Evolutionary conservation across 2,888 invertebrate species (phyloP).

Genomic region (Geotrupes spiniger): DNA sequence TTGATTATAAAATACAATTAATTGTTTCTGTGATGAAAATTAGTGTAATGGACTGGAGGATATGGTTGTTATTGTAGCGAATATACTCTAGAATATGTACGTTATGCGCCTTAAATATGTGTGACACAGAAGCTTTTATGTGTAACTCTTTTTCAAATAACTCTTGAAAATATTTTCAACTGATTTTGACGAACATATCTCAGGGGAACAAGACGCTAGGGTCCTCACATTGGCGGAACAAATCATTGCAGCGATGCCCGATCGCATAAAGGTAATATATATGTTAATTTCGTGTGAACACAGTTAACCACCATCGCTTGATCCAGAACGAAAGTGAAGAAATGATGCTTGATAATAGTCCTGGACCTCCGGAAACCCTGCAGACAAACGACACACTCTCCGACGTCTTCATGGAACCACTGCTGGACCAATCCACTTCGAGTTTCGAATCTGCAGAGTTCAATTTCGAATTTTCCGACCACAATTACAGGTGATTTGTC

Average conservation of each 20-base stretch:
- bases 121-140: too few relatives aligned
- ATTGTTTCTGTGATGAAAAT: too few relatives aligned
- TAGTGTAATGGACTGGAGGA: too few relatives aligned
- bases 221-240: slow-evolving; percentile 94
- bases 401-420: slow-evolving; percentile 74
- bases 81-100: too few relatives aligned
- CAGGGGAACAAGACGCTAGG: slow-evolving; percentile 90
- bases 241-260: slow-evolving; percentile 98
- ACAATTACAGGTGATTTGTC: slow-evolving; percentile 67
- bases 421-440: slow-evolving; percentile 63
- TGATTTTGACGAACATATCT: slow-evolving; percentile 35
- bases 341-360: slow-evolving; percentile 59
- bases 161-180: not conserved
- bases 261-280: slow-evolving; percentile 81
- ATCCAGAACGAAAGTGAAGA: slow-evolving; percentile 74
- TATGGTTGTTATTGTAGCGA: too few relatives aligned
- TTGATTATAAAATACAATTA: too few relatives aligned
- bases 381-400: slow-evolving; percentile 48
- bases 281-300: slow-evolving; percentile 10
- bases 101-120: too few relatives aligned
- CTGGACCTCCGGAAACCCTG: slow-evolving; percentile 55
- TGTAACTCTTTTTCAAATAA: not conserved
- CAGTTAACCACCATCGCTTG: not conserved
- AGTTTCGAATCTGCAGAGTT: slow-evolving; percentile 67
- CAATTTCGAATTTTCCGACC: slow-evolving; percentile 79